Conservation (phyloP, 1,140 invertebrate genomes). For the Uloborus diversus region DNA sequence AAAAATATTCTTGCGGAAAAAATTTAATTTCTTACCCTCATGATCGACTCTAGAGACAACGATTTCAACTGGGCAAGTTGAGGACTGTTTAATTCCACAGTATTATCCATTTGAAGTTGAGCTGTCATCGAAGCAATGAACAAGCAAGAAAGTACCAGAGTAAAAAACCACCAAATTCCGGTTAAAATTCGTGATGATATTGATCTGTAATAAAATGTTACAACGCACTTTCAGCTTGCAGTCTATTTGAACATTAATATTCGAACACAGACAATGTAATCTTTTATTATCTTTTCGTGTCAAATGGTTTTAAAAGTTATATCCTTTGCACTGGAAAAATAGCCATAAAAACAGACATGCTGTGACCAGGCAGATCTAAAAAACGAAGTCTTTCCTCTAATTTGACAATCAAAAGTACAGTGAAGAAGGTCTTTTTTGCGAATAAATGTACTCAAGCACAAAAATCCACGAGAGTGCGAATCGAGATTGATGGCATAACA, state of each 20-base stretch:
- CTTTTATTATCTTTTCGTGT: background rate
- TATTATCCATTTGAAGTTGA: background rate
- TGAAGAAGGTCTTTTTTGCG: too few relatives aligned
- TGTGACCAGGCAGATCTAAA: too few relatives aligned
- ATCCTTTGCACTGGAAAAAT: too few relatives aligned
- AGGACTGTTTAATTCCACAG: background rate
- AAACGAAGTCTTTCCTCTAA: too few relatives aligned
- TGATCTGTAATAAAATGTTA: conserved; percentile 18
- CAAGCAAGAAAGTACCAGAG: background rate
- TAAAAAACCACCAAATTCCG: conserved; percentile 22
- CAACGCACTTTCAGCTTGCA: background rate
- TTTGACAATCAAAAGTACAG: too few relatives aligned
- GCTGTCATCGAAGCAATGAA: conserved; percentile 27
- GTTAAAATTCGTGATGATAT: conserved; percentile 32
- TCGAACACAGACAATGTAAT: background rate
- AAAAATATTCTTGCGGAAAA: too few relatives aligned
- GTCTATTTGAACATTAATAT: background rate
- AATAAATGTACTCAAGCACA: too few relatives aligned
- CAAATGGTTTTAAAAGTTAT: background rate
- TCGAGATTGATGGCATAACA: too few relatives aligned
- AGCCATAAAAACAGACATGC: too few relatives aligned
- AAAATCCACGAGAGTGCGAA: too few relatives aligned
- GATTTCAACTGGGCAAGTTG: background rate
- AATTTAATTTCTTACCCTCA: too few relatives aligned
- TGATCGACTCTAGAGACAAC: conserved; percentile 28